phyloP scores from a whole-genome alignment of 2,888 invertebrate genomes.

The Odontomyia ornata region DNA sequence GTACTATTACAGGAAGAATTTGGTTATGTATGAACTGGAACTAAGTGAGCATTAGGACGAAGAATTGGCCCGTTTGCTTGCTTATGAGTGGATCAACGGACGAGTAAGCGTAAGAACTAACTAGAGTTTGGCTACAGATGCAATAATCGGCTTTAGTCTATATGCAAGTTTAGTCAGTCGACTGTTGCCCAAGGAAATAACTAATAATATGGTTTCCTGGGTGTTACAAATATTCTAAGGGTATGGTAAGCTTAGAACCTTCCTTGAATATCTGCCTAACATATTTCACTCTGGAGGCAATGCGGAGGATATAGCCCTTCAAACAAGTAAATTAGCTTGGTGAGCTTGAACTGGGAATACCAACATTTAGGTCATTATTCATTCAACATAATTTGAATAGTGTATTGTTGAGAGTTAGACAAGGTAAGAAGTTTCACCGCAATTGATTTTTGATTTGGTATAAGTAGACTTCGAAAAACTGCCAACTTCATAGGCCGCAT shows the following conservation, averaged over 20 bases:
- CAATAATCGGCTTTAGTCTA: neutral
- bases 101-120: neutral
- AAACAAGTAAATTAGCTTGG: too few relatives aligned
- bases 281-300: too few relatives aligned
- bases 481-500: too few relatives aligned
- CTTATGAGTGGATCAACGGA: neutral
- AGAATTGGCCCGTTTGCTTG: neutral
- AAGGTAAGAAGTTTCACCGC: too few relatives aligned
- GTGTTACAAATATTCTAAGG: neutral
- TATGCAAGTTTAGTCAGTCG: neutral
- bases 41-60: neutral
- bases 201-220: conserved; percentile 1
- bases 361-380: too few relatives aligned
- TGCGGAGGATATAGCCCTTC: too few relatives aligned
- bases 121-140: neutral
- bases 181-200: neutral
- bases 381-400: too few relatives aligned
- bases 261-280: too few relatives aligned
- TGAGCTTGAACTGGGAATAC: too few relatives aligned
- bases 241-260: neutral
- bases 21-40: neutral
- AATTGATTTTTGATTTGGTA: too few relatives aligned
- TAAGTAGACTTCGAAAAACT: too few relatives aligned
- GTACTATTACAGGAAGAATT: neutral
- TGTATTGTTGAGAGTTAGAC: too few relatives aligned